Evolutionary conservation across 35 echinoderm and acorn worm genomes (phyloP), one percentile per base, ranked within the genome.

Genomic region (Holothuria glaberrima): DNA sequence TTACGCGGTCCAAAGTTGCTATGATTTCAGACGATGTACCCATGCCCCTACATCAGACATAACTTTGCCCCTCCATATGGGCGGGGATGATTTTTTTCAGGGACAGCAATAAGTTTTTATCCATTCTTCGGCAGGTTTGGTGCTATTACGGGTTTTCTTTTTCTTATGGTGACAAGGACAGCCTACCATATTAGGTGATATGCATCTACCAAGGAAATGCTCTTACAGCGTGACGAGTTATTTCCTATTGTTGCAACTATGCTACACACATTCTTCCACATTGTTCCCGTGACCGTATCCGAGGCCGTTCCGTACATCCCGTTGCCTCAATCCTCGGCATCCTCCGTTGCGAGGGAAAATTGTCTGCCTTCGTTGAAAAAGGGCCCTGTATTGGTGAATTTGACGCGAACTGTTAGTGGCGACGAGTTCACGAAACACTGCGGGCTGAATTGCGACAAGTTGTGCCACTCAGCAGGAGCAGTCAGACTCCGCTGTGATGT

Each of bases 201-300:
- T 78, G 74, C 36, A n/a, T 21, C 74, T 48, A 48, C 44, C 38
- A 48, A 48, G 74, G 74, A 78, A 48, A 78, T 78, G 74, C 74
- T 78, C 44, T 78, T 78, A 27, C 74, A 78, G 41, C 50, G 74
- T 41, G 74, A 78, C 74, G 38, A 78, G 27, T 45, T 25, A 25
- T 48, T 48, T 41, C 38, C 74, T 21, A 33, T 78, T 41, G 41
- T 78, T n/a, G 74, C 74, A 17, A 33, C 74, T 50, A 78, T 78
- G 74, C 44, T 78, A 78, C 46, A 50, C 10, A 48, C 74, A 52
- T 48, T 78, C 27, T n/a, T 48, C 12, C 74, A 78, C 74, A 27
- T 78, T 9, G 74, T 78, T 41, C 74, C 35, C 24, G 22, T 78
- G 33, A 78, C 74, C 44, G 7, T n/a, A 48, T 41, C 74, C 20